Base-by-base conservation (phyloP, 2,113 vertebrate genomes). In the Neofelis nebulosa region DNA sequence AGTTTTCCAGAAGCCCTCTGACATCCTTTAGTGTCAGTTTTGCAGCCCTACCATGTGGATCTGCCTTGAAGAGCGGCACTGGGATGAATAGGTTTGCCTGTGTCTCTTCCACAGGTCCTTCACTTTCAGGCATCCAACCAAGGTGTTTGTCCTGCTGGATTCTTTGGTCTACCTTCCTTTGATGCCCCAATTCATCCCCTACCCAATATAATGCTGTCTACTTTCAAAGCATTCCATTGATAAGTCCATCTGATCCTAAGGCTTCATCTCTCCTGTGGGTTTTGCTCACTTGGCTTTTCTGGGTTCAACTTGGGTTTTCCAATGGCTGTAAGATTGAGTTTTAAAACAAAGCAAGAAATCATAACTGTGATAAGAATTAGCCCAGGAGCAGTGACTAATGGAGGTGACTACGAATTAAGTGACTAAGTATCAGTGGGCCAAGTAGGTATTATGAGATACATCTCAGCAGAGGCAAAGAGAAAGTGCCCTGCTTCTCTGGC, bases 391-490 rank as follows among this genome's bases (percentile, higher is more conserved):
- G 68, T 94, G 96, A 95, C 92, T 96, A 93, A 94, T 10, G 4
- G 52, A 92, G 78, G 95, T 89, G 88, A 50, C 74, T 71, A 36
- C 25, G 21, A 84, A 94, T 63, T 36, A 76, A 91, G 52, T 95
- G 97, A 96, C 94, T 96, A 89, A 97, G 96, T 33, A 7, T 73
- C 92, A 86, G 90, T 83, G 83, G 73, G 96, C 93, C 90, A 85
- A 82, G 68, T 41, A 68, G 80, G 95, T 96, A 82, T 96, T 79
- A 50, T 45, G 68, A 83, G 66, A 85, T 36, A 52, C 61, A 96
- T 80, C 74, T 95, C 84, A 79, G 45, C 73, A 19, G 69, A 36
- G 41, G 29, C 29, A 36, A 86, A 50, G 86, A 65, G 50, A 45
- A 76, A 50, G 41, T 29, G 7, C 3, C 38, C 65, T 21, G 68